Evolutionary conservation across 2,113 vertebrate genomes (phyloP).

Genomic region (Mirza zaza): DNA sequence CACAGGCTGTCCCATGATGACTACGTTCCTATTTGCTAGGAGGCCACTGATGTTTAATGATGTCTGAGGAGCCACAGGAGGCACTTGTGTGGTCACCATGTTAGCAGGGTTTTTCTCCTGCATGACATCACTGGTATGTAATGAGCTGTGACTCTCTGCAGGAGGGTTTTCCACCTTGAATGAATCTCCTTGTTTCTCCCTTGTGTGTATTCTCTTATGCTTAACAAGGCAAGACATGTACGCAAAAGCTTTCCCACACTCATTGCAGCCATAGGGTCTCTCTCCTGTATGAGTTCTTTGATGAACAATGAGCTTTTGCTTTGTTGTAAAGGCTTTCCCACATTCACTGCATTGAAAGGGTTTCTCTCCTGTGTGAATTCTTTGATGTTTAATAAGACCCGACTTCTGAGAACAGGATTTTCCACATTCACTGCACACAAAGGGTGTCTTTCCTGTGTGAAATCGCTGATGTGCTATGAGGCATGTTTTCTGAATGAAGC

Average conservation of each 20-base stretch:
- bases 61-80: not conserved
- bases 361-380: constrained; percentile 69
- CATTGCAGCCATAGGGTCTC: constrained; percentile 39
- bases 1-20: constrained; percentile 40
- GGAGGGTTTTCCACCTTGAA: not conserved
- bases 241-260: constrained; percentile 46
- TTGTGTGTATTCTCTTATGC: not conserved
- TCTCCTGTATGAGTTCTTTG: constrained; percentile 63
- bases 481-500: constrained; percentile 61
- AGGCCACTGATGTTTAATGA: not conserved
- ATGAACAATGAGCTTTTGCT: constrained; percentile 33
- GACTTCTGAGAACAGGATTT: constrained; percentile 65
- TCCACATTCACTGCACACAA: constrained; percentile 68
- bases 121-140: not conserved
- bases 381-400: constrained; percentile 65
- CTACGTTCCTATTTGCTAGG: not conserved
- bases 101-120: constrained; percentile 6
- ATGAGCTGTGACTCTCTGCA: not conserved
- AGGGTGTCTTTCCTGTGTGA: constrained; percentile 67
- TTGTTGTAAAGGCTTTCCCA: constrained; percentile 48
- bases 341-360: constrained; percentile 63
- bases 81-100: not conserved
- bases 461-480: constrained; percentile 60
- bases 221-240: constrained; percentile 5
- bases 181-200: not conserved